phyloP scores from a whole-genome alignment of 2,888 invertebrate species.

The Carcina quercana region DNA sequence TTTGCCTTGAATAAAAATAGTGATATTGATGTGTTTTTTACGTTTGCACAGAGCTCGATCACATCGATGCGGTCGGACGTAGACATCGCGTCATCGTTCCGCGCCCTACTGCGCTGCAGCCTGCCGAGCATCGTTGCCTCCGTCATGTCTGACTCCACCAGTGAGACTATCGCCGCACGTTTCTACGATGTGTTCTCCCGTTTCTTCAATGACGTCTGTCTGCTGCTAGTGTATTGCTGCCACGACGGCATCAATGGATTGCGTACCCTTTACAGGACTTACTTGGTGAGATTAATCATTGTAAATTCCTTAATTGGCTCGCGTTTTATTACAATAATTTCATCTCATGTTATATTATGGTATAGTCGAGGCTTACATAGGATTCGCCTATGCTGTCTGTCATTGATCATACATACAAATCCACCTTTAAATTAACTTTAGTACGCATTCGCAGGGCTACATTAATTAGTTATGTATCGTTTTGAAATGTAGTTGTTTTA shows the following conservation, averaged over 20 bases:
- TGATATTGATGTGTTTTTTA: too few species aligned
- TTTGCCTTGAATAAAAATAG: too few species aligned
- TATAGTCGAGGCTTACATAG: too few species aligned
- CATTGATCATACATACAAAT: too few species aligned
- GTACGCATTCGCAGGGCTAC: too few species aligned
- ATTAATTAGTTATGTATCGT: too few species aligned
- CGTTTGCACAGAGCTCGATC: constrained; percentile 23
- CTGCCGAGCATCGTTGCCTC: constrained; percentile 36
- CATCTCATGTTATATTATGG: too few species aligned
- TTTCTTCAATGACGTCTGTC: constrained; percentile 41
- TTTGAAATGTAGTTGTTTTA: too few species aligned
- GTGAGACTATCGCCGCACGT: constrained; percentile 27
- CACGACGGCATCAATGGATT: constrained; percentile 31
- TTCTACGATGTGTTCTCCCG: constrained; percentile 38
- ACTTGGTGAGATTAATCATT: constrained; percentile 28
- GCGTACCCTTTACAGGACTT: constrained; percentile 25
- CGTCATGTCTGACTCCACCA: constrained; percentile 28
- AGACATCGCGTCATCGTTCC: constrained; percentile 30
- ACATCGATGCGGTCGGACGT: constrained; percentile 28
- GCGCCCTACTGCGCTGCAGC: constrained; percentile 31
- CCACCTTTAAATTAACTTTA: too few species aligned
- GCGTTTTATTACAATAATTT: too few species aligned
- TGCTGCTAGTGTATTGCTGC: constrained; percentile 34
- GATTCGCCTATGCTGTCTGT: too few species aligned
- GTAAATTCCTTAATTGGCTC: too few species aligned